Conservation (phyloP, 2,797 vertebrate genomes). For the Spea hammondii region DNA sequence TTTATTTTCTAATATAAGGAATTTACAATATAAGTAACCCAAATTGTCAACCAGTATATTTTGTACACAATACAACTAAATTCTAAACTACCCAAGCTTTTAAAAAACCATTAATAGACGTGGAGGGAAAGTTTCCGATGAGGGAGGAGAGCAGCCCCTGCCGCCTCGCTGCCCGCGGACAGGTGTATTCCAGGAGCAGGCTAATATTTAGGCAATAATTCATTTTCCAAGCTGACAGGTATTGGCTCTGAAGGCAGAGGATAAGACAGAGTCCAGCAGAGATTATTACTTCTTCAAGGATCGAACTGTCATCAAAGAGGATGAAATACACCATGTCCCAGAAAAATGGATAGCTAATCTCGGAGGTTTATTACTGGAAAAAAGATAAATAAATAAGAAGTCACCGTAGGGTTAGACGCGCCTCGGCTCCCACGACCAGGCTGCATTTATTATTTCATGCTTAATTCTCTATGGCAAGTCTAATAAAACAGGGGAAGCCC, state of each 20-base stretch:
- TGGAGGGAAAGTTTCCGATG: too few species aligned
- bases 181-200: neutral
- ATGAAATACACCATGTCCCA: constrained; percentile 36
- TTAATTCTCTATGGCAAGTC: constrained; percentile 30
- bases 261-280: constrained; percentile 48
- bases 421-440: constrained; percentile 23
- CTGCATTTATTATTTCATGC: constrained; percentile 29
- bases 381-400: constrained; percentile 8
- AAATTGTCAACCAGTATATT: too few species aligned
- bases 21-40: too few species aligned
- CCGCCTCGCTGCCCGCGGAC: too few species aligned
- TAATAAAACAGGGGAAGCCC: neutral
- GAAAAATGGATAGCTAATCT: constrained; percentile 40
- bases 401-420: constrained; percentile 29
- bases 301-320: constrained; percentile 43
- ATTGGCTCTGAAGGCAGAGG: constrained; percentile 41
- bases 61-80: too few species aligned
- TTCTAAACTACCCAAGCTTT: too few species aligned
- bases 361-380: constrained; percentile 30
- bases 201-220: constrained; percentile 49
- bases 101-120: too few species aligned
- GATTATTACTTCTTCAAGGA: constrained; percentile 50
- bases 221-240: constrained; percentile 49
- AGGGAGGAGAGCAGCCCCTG: too few species aligned
- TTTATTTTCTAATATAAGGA: too few species aligned